phyloP scores from a whole-genome alignment of 2,888 invertebrate genomes.

The Thyatira batis region DNA sequence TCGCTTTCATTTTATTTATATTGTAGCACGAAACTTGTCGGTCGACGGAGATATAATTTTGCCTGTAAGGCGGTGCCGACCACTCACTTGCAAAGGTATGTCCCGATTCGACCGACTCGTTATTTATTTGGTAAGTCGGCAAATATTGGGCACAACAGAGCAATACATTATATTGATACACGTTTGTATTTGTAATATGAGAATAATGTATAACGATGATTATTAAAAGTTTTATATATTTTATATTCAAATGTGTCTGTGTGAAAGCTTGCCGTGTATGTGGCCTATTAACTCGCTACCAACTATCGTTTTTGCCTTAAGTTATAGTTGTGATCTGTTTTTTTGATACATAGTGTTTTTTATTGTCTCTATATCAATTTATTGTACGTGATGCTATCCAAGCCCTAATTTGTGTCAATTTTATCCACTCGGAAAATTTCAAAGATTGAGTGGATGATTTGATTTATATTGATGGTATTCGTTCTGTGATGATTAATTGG shows the following conservation, averaged over 20 bases:
- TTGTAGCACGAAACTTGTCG: slow-evolving; percentile 29
- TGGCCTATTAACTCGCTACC: slow-evolving; percentile 23
- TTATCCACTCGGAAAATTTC: neutral
- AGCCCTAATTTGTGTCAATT: neutral
- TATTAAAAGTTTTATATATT: slow-evolving; percentile 34
- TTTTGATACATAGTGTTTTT: neutral
- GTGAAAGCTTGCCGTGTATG: slow-evolving; percentile 44
- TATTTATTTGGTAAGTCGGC: slow-evolving; percentile 64
- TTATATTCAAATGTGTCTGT: slow-evolving; percentile 57
- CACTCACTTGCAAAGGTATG: slow-evolving; percentile 14
- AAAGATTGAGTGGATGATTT: neutral
- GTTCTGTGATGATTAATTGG: slow-evolving; percentile 9
- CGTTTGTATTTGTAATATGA: slow-evolving; percentile 29
- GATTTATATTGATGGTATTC: slow-evolving; percentile 6
- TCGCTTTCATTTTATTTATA: slow-evolving; percentile 33
- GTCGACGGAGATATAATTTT: slow-evolving; percentile 14
- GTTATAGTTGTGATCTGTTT: neutral
- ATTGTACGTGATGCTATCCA: neutral
- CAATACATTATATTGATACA: slow-evolving; percentile 30
- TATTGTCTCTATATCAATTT: neutral
- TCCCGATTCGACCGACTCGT: slow-evolving; percentile 12
- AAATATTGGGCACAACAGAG: slow-evolving; percentile 40
- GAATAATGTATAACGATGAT: slow-evolving; percentile 33
- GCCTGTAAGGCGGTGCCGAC: slow-evolving; percentile 22
- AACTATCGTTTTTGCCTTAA: neutral